Conservation (phyloP, 2,797 vertebrate species). For the Gila robusta region DNA sequence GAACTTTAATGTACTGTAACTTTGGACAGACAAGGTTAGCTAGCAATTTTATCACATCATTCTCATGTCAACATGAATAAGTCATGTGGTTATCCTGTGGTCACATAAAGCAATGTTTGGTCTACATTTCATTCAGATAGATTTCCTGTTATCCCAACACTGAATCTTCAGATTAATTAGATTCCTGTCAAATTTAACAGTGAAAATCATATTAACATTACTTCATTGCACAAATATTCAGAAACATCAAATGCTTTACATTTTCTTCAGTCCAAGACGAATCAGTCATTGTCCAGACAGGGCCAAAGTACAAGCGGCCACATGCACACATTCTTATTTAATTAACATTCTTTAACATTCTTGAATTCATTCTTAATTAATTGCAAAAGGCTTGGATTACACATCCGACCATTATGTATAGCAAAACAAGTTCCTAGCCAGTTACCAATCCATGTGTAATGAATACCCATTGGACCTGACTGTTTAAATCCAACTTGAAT, state of each 20-base stretch:
- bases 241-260: constrained; percentile 39
- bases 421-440: constrained; percentile 65
- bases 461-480: constrained; percentile 83
- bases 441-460: constrained; percentile 85
- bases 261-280: constrained; percentile 83
- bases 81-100: background rate
- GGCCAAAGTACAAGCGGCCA: constrained; percentile 91
- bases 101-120: background rate
- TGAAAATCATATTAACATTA: background rate
- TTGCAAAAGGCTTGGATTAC: constrained; percentile 93
- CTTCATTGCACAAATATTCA: constrained; percentile 59
- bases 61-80: background rate
- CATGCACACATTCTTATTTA: constrained; percentile 81
- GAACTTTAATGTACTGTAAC: background rate
- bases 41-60: background rate
- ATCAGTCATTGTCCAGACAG: constrained; percentile 85
- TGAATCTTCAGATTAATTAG: background rate
- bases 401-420: constrained; percentile 87
- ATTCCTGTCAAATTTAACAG: constrained; percentile 11
- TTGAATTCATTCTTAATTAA: constrained; percentile 86
- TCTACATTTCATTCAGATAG: background rate
- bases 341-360: too few relatives aligned
- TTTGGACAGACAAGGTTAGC: background rate
- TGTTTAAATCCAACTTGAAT: constrained; percentile 55
- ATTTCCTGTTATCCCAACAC: background rate